These are phyloP conservation scores for Enteromius anoplus DNA, from an alignment of 2,797 vertebrate species.

Conservation along the genomic window DNA sequence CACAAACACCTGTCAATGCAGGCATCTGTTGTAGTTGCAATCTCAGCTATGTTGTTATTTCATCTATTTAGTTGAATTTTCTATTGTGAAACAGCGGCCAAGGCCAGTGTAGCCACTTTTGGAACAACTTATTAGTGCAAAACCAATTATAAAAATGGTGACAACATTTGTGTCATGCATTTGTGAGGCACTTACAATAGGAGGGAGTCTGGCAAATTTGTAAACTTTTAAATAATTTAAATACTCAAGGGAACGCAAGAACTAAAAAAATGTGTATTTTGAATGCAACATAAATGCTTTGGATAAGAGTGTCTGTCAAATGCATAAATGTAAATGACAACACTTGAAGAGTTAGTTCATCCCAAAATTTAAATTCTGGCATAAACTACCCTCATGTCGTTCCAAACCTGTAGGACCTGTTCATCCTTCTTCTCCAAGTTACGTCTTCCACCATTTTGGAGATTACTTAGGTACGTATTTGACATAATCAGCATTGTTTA, in stretches of 20 bases:
- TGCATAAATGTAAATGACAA: not conserved
- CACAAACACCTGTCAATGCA: not conserved
- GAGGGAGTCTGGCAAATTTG: not conserved
- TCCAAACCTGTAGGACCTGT: too few species aligned
- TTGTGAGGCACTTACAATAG: not conserved
- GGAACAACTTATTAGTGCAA: not conserved
- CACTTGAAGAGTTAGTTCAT: too few species aligned
- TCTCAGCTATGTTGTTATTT: not conserved
- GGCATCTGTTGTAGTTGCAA: not conserved
- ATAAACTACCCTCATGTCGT: too few species aligned
- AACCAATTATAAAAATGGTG: too few species aligned
- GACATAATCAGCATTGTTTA: too few species aligned
- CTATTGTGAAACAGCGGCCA: not conserved
- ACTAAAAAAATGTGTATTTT: not conserved
- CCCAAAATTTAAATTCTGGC: too few species aligned
- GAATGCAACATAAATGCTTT: not conserved
- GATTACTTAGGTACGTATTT: too few species aligned
- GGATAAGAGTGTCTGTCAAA: not conserved
- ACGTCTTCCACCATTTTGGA: too few species aligned
- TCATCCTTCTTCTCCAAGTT: too few species aligned
- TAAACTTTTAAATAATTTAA: constrained; percentile 1
- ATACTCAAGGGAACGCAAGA: not conserved
- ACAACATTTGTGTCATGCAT: not conserved
- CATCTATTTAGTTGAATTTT: not conserved
- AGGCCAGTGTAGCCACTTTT: not conserved